A percentile compares a stretch with the other conserved stretches of the same genome.
Evolutionary conservation across 2,888 invertebrate species (phyloP).

Genomic region (Sminthurides aquaticus): DNA sequence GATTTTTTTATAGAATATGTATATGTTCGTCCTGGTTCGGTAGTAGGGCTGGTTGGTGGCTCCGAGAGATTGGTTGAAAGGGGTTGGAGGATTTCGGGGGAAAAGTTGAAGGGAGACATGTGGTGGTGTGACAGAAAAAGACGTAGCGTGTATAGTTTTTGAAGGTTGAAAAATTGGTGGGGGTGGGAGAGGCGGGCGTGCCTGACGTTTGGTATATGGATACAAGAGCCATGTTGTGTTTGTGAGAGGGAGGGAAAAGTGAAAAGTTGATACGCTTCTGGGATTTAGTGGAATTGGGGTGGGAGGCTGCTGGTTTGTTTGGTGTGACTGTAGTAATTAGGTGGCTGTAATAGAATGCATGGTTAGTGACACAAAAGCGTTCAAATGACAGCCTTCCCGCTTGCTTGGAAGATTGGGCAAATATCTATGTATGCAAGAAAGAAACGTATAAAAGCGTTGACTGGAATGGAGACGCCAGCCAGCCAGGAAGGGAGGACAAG

Average conservation of each 20-base stretch:
- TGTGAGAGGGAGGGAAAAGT: too few relatives aligned
- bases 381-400: conserved; percentile 40
- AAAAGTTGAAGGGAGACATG: neutral
- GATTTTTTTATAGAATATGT: neutral
- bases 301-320: conserved; percentile 5
- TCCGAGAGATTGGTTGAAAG: neutral
- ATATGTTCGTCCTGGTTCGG: neutral
- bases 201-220: too few relatives aligned
- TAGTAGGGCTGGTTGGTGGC: too few relatives aligned
- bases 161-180: neutral
- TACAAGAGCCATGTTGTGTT: too few relatives aligned
- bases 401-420: too few relatives aligned
- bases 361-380: conserved; percentile 38
- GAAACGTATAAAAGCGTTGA: too few relatives aligned
- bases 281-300: neutral
- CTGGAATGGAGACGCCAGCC: too few relatives aligned
- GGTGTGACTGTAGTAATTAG: conserved; percentile 42
- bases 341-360: conserved; percentile 38
- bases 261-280: too few relatives aligned
- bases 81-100: neutral
- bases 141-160: neutral
- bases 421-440: too few relatives aligned
- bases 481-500: too few relatives aligned
- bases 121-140: neutral
- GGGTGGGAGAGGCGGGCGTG: neutral